Evolutionary conservation across 2,113 vertebrate genomes (phyloP).

Genomic region (Indicator maculatus): DNA sequence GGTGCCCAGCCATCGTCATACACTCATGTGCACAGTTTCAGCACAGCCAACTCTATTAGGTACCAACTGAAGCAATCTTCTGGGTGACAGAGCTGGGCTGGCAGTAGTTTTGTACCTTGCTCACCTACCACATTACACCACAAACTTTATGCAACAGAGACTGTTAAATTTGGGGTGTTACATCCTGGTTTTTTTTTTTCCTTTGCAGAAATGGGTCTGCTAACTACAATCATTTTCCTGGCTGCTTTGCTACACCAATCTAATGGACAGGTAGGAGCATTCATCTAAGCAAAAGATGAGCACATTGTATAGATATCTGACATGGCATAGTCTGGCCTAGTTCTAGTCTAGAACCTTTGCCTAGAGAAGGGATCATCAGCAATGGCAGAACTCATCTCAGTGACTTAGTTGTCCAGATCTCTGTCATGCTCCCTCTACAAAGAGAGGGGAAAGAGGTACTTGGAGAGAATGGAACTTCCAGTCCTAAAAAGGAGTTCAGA

Average conservation of each 20-base stretch:
- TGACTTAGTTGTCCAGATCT: no score
- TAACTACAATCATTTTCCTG: neutral
- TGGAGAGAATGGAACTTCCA: neutral
- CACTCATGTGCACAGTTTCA: neutral
- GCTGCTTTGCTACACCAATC: conserved; percentile 1
- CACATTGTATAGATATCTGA: neutral
- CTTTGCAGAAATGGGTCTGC: conserved; percentile 16
- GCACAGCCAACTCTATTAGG: neutral
- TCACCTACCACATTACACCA: neutral
- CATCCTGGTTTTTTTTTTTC: neutral
- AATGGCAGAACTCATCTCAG: no score
- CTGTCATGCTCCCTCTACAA: neutral
- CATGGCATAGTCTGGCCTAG: neutral
- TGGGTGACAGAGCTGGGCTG: neutral
- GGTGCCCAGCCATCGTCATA: neutral
- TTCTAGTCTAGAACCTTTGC: no score
- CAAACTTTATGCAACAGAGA: neutral
- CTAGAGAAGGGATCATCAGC: no score
- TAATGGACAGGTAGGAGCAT: conserved; percentile 34
- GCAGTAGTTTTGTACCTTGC: neutral
- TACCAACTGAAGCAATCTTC: neutral
- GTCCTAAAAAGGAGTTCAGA: neutral
- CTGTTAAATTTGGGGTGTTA: neutral
- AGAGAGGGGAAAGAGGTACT: neutral
- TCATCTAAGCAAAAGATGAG: neutral